A percentile compares a stretch with the other conserved stretches of the same genome.
Evolutionary conservation across 2,888 invertebrate genomes (phyloP).

Genomic region (Acanthoscelides obtectus): DNA sequence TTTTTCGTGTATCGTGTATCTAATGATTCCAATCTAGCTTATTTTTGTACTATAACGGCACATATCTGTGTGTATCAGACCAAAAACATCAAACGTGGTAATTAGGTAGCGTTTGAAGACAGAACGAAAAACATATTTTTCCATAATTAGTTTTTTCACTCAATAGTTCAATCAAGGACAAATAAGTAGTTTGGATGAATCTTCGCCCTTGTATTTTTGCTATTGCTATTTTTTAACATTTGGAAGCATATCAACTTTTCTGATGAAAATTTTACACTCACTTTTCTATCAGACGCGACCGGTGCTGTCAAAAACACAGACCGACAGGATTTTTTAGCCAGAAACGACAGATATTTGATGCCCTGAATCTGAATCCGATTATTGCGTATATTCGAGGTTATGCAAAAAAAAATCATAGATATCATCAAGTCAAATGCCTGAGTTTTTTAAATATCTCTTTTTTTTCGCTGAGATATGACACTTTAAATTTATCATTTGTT

Average conservation of each 20-base stretch:
- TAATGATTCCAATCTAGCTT: not conserved
- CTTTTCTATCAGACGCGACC: not conserved
- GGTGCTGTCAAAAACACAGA: too few relatives aligned
- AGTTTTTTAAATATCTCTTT: too few relatives aligned
- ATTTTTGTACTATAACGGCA: constrained; percentile 27
- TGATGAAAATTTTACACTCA: constrained; percentile 1
- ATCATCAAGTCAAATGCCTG: too few relatives aligned
- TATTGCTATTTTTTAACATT: constrained; percentile 1
- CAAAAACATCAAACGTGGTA: constrained; percentile 27
- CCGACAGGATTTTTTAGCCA: too few relatives aligned
- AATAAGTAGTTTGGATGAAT: constrained; percentile 14
- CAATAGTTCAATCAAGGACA: constrained; percentile 23
- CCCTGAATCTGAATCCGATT: too few relatives aligned
- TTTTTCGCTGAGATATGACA: too few relatives aligned
- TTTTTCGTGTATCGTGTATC: not conserved
- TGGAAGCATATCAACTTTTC: not conserved
- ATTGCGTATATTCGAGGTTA: too few relatives aligned
- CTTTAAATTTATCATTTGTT: too few relatives aligned
- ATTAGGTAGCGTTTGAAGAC: constrained; percentile 36
- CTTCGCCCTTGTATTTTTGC: constrained; percentile 1
- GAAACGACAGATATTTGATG: too few relatives aligned
- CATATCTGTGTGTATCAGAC: constrained; percentile 39
- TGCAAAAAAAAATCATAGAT: too few relatives aligned
- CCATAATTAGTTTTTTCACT: constrained; percentile 38
- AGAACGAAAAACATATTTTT: constrained; percentile 36